Conservation (phyloP, 2,888 invertebrate genomes). For the Ectemnius continuus region DNA sequence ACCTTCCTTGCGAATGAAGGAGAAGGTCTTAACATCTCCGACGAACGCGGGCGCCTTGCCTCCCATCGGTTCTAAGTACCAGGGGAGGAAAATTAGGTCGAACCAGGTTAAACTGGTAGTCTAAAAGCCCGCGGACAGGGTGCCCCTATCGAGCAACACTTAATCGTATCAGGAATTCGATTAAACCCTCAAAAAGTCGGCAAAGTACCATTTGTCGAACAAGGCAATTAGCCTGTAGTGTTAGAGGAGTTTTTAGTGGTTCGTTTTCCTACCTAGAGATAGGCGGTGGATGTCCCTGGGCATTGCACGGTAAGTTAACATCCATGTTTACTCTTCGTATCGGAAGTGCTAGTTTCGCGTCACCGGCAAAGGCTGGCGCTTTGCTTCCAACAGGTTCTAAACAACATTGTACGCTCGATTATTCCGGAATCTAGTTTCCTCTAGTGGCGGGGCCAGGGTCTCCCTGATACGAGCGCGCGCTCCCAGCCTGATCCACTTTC, state of each 20-base stretch:
- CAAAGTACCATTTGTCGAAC: background rate
- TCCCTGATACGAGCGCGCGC: conserved; percentile 76
- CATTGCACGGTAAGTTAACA: conserved; percentile 78
- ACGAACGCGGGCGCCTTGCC: conserved; percentile 69
- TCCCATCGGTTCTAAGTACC: conserved; percentile 63
- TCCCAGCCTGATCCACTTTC: background rate
- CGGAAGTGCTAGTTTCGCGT: conserved; percentile 78
- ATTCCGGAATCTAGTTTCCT: conserved; percentile 33
- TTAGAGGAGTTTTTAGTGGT: background rate
- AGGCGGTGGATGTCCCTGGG: conserved; percentile 79
- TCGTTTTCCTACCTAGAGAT: conserved; percentile 76
- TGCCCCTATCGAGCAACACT: conserved; percentile 39
- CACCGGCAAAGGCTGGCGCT: conserved; percentile 82
- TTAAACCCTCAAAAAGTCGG: background rate
- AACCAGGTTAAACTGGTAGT: too few relatives aligned
- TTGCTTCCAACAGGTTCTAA: conserved; percentile 82
- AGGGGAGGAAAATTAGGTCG: conserved; percentile 24
- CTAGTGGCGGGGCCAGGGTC: conserved; percentile 78
- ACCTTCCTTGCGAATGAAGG: conserved; percentile 57
- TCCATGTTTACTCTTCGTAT: conserved; percentile 68
- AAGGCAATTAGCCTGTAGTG: background rate
- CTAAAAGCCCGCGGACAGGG: conserved; percentile 51
- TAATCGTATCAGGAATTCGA: background rate
- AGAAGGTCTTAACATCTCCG: conserved; percentile 68
- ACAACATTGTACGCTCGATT: conserved; percentile 53